phyloP scores from a whole-genome alignment of 2,113 vertebrate genomes.

The Tenrec ecaudatus region DNA sequence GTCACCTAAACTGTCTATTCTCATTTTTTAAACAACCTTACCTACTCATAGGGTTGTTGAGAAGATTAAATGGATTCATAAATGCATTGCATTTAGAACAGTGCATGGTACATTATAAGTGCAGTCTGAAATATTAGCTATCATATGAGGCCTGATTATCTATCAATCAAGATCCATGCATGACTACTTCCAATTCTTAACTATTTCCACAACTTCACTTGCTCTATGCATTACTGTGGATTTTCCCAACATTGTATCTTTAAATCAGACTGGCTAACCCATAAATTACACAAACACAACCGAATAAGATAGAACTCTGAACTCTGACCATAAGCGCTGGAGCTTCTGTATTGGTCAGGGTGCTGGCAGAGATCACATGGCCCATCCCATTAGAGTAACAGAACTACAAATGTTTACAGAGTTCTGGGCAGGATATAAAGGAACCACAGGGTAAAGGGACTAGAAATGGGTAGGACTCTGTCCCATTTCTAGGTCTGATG shows the following conservation, averaged over 20 bases:
- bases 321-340: constrained; percentile 64
- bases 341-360: constrained; percentile 48
- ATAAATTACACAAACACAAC: constrained; percentile 50
- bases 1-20: neutral
- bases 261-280: constrained; percentile 48
- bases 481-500: neutral
- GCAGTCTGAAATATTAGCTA: too few species aligned
- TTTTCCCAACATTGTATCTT: constrained; percentile 44
- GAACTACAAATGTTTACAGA: constrained; percentile 55
- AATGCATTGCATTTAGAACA: neutral
- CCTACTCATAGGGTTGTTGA: neutral
- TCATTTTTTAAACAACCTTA: neutral
- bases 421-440: neutral
- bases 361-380: constrained; percentile 69
- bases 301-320: neutral
- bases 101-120: neutral
- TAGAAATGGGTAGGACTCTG: neutral
- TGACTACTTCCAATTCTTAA: neutral
- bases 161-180: neutral
- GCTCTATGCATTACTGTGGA: neutral
- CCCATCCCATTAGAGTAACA: constrained; percentile 24
- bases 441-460: neutral
- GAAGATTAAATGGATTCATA: neutral
- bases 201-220: neutral
- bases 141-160: too few species aligned